Base-by-base conservation (phyloP, 2,797 vertebrate genomes). In the Danio albolineatus region DNA sequence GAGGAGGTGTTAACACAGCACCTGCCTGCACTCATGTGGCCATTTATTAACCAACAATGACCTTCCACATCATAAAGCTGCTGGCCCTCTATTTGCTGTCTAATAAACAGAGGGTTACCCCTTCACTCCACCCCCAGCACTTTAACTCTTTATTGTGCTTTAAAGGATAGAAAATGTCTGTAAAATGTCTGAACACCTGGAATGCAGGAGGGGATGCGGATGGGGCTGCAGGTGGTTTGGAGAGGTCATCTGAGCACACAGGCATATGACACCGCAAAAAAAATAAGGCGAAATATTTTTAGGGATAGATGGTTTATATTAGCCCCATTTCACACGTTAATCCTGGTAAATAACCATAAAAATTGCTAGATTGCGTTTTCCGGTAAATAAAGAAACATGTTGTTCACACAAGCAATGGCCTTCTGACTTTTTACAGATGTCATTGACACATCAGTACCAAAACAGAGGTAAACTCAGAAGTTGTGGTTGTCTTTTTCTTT, bases 21-120 rank as follows among this genome's bases (percentile, higher is more conserved):
- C 93, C 93, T 94, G 93, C 90, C 91, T 91, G 89, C 93, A 93
- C 92, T 94, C 93, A 92, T 92, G 90, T 90, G 89, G 92, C 89
- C 92, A 94, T 93, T 94, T 94, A 94, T 94, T 94, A 94, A 94
- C 93, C 93, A 95, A 93, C 93, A 93, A 93, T 95, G 93, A 94
- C 93, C 94, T 94, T 94, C 92, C 89, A 93, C 91, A 94, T 92
- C 93, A 93, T 94, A 94, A 95, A 94, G 90, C 90, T 90, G 91
- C 90, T 89, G 89, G 89, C 87, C 83, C 77, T 90, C 92, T 93
- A 94, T 94, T 93, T 93, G 92, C 92, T 92, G 87, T 94, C 92
- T 93, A 94, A 94, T 94, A 94, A 94, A 94, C 89, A 80, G 86
- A 90, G 87, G 85, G 90, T 86, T 89, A 85, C 82, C 85, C 77